Conservation (phyloP, 1,140 invertebrate genomes). For the Centruroides vittatus region DNA sequence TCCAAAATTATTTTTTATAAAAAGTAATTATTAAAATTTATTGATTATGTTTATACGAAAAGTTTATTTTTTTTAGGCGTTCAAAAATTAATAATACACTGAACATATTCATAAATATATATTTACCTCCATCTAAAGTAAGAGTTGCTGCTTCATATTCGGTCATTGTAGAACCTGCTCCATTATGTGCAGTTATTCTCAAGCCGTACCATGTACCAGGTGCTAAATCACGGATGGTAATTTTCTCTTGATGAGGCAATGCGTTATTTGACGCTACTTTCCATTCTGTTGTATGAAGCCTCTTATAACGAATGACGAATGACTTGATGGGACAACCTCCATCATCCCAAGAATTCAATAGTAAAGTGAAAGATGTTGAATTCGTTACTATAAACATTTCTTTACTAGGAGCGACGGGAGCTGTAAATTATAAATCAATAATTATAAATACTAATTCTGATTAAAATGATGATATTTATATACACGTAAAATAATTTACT, state of each 20-base stretch:
- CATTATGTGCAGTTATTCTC: slow-evolving; percentile 74
- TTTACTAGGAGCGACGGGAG: slow-evolving; percentile 13
- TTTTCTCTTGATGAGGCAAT: slow-evolving; percentile 8
- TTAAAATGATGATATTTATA: not conserved
- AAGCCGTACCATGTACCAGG: slow-evolving; percentile 72
- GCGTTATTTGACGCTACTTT: slow-evolving; percentile 11
- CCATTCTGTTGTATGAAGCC: slow-evolving; percentile 8
- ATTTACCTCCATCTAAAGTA: slow-evolving; percentile 36
- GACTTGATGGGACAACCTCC: slow-evolving; percentile 60
- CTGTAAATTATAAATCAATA: slow-evolving; percentile 4
- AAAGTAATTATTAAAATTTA: too few relatives aligned
- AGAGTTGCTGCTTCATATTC: slow-evolving; percentile 60
- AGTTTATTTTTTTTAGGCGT: too few relatives aligned
- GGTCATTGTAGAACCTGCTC: slow-evolving; percentile 70
- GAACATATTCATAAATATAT: not conserved
- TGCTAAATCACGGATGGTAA: slow-evolving; percentile 45
- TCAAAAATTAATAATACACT: too few relatives aligned
- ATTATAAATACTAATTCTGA: not conserved
- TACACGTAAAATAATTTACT: too few relatives aligned
- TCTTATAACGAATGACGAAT: slow-evolving; percentile 60
- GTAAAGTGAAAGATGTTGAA: slow-evolving; percentile 52
- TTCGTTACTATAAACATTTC: slow-evolving; percentile 37
- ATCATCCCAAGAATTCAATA: slow-evolving; percentile 58
- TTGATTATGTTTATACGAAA: too few relatives aligned
- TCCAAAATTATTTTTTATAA: too few relatives aligned